Evolutionary conservation across 2,888 invertebrate genomes (phyloP), one percentile per base, ranked within the genome.

Genomic region (Tetragonisca angustula): DNA sequence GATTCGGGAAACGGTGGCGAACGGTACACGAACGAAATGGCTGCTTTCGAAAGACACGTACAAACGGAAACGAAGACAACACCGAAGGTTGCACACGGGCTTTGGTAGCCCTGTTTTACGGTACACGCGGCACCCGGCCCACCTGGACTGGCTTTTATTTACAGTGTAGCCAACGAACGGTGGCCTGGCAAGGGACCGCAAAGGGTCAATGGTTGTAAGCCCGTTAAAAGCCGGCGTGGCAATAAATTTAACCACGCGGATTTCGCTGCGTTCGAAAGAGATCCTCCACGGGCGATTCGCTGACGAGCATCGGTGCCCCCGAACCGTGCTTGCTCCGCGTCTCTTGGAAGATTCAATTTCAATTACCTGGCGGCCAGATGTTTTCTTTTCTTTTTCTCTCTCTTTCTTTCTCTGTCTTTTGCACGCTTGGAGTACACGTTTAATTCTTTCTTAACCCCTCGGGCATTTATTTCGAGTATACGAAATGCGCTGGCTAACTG

Each of bases 91-190:
- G 65, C 76, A 54, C 50, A 21, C 75, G 67, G 69, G 36, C 79
- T 77, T 75, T 74, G 19, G 85, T 85, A 86, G 77, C 86, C 77
- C 74, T 86, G 86, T 85, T 85, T 86, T 82, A 86, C 85, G 85
- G 82, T 85, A 82, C 82, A 85, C 61, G 74, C 36, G 32, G 72
- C 77, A 74, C 79, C 79, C 69, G 59, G 68, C 61, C 43, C 79
- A 72, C 64, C 62, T 43, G 65, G 72, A 52, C 74, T 70, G 81
- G 77, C 85, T 71, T 81, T 85, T 84, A 85, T 85, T 85, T 84
- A 85, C 85, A 85, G 81, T 79, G 65, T 27, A 62, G 73, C 81
- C 72, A 62, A 84, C 78, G 43, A 43, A 43, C 83, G 59, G 62
- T 72, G 69, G 74, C 59, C 71, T 52, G 79, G 50, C 81, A 69